These are phyloP conservation scores for Thunnus thynnus DNA, from an alignment of 2,113 vertebrate genomes.

Conservation along the genomic window DNA sequence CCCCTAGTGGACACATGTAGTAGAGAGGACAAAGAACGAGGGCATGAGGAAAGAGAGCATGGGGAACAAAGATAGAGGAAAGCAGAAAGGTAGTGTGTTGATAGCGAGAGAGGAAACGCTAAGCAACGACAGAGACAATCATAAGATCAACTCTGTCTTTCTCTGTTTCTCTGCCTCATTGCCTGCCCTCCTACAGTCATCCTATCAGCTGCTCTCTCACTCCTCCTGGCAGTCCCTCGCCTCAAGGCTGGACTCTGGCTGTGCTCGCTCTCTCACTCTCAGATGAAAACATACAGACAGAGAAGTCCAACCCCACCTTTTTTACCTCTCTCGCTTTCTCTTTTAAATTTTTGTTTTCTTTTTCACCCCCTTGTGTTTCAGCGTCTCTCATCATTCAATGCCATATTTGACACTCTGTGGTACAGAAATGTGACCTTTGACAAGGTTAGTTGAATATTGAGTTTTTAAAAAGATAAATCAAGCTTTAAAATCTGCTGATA, in stretches of 20 bases:
- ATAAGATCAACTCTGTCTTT: slow-evolving; percentile 48
- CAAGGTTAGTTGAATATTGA: background rate
- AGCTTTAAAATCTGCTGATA: background rate
- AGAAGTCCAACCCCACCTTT: slow-evolving; percentile 8
- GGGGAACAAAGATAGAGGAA: background rate
- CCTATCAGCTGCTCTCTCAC: slow-evolving; percentile 52
- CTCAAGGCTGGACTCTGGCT: slow-evolving; percentile 49
- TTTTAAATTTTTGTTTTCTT: background rate
- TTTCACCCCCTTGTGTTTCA: background rate
- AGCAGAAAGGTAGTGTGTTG: background rate
- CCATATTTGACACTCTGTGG: background rate
- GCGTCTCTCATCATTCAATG: background rate
- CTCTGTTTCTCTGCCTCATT: slow-evolving; percentile 63
- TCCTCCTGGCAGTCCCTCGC: slow-evolving; percentile 7
- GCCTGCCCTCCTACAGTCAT: slow-evolving; percentile 50
- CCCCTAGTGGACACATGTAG: slow-evolving; percentile 37
- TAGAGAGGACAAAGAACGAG: slow-evolving; percentile 2
- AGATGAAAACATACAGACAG: slow-evolving; percentile 20
- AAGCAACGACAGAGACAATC: slow-evolving; percentile 31
- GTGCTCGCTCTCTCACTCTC: slow-evolving; percentile 27
- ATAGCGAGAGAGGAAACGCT: slow-evolving; percentile 1
- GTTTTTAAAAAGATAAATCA: background rate
- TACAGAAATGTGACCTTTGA: background rate
- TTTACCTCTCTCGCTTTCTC: background rate
- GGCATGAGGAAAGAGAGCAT: background rate